A percentile compares a stretch with the other conserved stretches of the same genome.
Conservation (phyloP, 2,797 vertebrate genomes). For the Danio kyathit region DNA sequence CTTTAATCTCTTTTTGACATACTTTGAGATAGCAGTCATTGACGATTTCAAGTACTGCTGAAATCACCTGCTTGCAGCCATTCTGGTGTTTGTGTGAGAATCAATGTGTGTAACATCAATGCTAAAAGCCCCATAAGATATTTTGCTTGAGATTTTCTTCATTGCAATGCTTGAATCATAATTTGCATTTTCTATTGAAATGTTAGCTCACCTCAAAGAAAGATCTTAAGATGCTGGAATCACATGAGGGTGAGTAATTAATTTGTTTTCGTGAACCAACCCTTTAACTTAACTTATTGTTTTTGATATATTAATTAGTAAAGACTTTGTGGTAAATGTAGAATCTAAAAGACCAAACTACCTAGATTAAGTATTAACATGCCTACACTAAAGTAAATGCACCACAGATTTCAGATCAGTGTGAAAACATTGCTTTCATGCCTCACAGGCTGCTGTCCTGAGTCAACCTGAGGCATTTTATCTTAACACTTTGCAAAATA, state of each 20-base stretch:
- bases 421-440: not conserved
- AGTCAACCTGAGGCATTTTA: not conserved
- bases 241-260: too few species aligned
- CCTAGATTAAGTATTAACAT: slow-evolving; percentile 1
- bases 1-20: slow-evolving; percentile 67
- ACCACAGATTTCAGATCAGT: not conserved
- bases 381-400: not conserved
- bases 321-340: too few species aligned
- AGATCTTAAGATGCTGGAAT: too few species aligned
- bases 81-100: not conserved
- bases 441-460: slow-evolving; percentile 5
- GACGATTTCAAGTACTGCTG: slow-evolving; percentile 42
- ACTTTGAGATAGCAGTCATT: slow-evolving; percentile 45
- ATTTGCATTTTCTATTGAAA: not conserved
- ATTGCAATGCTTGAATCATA: not conserved
- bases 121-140: not conserved
- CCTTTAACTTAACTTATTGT: too few species aligned
- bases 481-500: not conserved
- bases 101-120: not conserved
- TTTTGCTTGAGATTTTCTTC: not conserved
- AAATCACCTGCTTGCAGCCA: slow-evolving; percentile 43
- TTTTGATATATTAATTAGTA: too few species aligned
- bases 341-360: too few species aligned
- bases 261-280: too few species aligned
- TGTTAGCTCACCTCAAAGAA: too few species aligned